phyloP scores from a whole-genome alignment of 2,888 invertebrate genomes.

The Desoria tigrina region DNA sequence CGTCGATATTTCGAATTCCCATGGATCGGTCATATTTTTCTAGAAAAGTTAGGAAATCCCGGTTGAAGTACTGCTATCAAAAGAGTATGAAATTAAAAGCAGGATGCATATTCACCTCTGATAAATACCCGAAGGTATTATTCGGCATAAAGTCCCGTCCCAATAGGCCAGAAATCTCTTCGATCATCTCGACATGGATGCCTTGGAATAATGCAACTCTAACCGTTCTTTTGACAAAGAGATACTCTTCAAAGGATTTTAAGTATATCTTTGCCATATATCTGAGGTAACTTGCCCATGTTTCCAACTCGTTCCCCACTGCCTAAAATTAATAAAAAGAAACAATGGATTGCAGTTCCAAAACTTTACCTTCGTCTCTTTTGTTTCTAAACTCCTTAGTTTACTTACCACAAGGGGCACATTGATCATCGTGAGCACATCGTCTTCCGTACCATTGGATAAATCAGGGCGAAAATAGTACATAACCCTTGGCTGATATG shows the following conservation, averaged over 20 bases:
- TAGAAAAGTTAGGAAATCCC: no score
- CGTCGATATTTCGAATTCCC: conserved; percentile 36
- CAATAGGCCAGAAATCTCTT: conserved; percentile 32
- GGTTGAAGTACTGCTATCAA: no score
- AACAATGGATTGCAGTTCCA: conserved; percentile 6
- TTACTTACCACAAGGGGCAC: conserved; percentile 22
- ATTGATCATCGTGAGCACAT: conserved; percentile 34
- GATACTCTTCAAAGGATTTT: conserved; percentile 30
- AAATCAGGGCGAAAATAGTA: conserved; percentile 37
- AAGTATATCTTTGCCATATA: conserved; percentile 38
- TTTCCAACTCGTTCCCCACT: conserved; percentile 36
- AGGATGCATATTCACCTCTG: conserved; percentile 36
- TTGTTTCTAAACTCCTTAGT: background rate
- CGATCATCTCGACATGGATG: conserved; percentile 37
- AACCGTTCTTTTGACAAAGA: conserved; percentile 30
- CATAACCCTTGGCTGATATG: conserved; percentile 22
- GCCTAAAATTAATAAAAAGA: conserved; percentile 26
- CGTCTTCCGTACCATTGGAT: conserved; percentile 40
- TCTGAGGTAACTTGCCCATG: conserved; percentile 26
- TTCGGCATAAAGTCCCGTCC: conserved; percentile 33
- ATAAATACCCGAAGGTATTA: conserved; percentile 40
- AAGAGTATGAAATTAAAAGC: no score
- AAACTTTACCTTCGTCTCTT: background rate
- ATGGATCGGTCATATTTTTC: conserved; percentile 31
- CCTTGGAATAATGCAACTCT: conserved; percentile 33